These are phyloP conservation scores for Drosophila ohnishii DNA, from an alignment of 1,140 invertebrate species.

Conservation along the genomic window DNA sequence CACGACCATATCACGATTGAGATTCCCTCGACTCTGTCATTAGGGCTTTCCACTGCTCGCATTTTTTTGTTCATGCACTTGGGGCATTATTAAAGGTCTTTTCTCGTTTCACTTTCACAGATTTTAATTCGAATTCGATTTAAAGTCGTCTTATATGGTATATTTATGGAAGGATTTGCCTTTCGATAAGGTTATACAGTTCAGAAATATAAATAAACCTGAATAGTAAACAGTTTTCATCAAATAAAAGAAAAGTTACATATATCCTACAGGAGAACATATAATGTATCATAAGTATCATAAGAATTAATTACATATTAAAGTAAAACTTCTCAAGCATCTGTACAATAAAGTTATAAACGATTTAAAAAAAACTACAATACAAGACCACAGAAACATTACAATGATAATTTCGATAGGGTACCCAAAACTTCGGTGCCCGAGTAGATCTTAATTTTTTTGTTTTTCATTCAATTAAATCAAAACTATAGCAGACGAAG, in stretches of 20 bases:
- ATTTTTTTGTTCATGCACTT: conserved; percentile 18
- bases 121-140: conserved; percentile 7
- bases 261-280: not conserved
- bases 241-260: too few species aligned
- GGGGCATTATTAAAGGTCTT: conserved; percentile 13
- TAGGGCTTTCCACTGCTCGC: conserved; percentile 18
- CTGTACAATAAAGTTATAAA: not conserved
- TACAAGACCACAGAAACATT: not conserved
- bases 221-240: not conserved
- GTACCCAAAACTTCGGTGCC: conserved; percentile 15
- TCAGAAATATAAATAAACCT: not conserved
- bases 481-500: conserved; percentile 60
- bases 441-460: conserved; percentile 1
- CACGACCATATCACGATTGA: conserved; percentile 42
- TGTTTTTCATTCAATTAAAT: conserved; percentile 70
- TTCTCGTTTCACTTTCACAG: conserved; percentile 30
- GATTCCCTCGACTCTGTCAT: conserved; percentile 54
- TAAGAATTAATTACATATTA: not conserved
- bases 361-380: too few species aligned
- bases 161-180: not conserved
- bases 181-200: not conserved
- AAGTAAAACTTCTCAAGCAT: not conserved
- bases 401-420: not conserved
- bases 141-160: not conserved
- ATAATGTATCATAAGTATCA: not conserved